Percentiles rank a stretch among this genome's conserved stretches.
phyloP scores from a whole-genome alignment of 2,797 vertebrate genomes.

The Dendrocincla fuliginosa region DNA sequence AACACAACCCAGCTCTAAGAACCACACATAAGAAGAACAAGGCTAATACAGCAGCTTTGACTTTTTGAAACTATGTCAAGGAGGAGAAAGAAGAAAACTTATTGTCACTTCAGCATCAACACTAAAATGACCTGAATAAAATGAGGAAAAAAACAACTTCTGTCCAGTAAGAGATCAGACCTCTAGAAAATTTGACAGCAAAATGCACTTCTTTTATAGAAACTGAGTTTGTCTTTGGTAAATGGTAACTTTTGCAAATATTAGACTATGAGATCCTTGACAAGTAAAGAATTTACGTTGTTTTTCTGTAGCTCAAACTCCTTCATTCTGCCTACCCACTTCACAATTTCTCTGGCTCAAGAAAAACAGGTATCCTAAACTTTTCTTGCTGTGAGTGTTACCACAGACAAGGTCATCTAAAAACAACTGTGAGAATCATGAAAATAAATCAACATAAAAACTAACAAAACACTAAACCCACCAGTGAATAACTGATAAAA shows the following conservation, averaged over 20 bases:
- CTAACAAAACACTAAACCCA: neutral
- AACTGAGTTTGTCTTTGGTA: neutral
- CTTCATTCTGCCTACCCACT: neutral
- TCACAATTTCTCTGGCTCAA: neutral
- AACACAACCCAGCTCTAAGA: neutral
- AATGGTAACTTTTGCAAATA: neutral
- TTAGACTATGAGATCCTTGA: neutral
- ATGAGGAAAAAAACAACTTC: neutral
- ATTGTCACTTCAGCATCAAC: neutral
- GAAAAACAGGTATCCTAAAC: neutral
- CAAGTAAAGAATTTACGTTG: neutral
- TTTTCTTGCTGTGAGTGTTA: neutral
- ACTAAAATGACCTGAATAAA: neutral
- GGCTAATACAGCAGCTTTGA: neutral
- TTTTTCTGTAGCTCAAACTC: neutral
- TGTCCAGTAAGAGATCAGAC: neutral
- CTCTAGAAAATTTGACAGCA: neutral
- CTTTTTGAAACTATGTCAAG: neutral
- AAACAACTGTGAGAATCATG: neutral
- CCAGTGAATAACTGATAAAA: neutral
- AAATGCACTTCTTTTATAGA: neutral
- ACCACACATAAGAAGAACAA: neutral
- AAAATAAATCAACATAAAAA: neutral
- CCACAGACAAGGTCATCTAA: neutral
- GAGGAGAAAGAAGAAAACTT: neutral